A percentile compares a stretch with the other conserved stretches of the same genome.
These are phyloP conservation scores for Aphaenogaster rudis DNA, from an alignment of 1,140 invertebrate genomes.

Conservation along the genomic window DNA sequence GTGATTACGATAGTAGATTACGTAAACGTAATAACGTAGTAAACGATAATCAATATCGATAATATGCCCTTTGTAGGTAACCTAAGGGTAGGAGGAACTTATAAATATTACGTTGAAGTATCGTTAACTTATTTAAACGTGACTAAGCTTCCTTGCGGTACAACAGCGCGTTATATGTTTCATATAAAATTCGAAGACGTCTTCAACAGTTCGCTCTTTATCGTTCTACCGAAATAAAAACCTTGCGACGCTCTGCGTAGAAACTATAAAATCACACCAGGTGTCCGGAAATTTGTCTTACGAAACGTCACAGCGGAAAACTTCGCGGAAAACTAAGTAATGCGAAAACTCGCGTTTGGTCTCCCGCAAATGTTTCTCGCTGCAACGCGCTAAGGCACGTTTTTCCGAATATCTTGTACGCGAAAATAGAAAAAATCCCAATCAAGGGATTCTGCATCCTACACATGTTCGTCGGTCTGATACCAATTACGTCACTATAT, in stretches of 20 bases:
- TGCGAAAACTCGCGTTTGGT: neutral
- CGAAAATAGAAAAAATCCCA: slow-evolving; percentile 11
- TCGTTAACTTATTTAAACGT: slow-evolving; percentile 67
- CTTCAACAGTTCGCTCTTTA: slow-evolving; percentile 64
- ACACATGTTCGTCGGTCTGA: neutral
- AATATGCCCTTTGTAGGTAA: slow-evolving; percentile 72
- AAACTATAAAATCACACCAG: neutral
- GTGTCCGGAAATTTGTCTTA: neutral
- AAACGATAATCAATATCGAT: slow-evolving; percentile 69
- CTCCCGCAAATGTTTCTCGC: neutral
- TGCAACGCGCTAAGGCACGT: neutral
- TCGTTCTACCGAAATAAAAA: slow-evolving; percentile 38
- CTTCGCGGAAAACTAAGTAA: neutral
- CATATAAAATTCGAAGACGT: slow-evolving; percentile 74
- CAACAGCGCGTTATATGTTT: slow-evolving; percentile 47
- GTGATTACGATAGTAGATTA: slow-evolving; percentile 56
- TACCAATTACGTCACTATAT: slow-evolving; percentile 18
- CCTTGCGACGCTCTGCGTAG: neutral
- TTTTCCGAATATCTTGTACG: neutral
- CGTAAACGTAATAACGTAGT: slow-evolving; percentile 65
- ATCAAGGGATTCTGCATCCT: slow-evolving; percentile 19
- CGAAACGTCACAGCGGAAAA: neutral
- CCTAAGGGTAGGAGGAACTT: slow-evolving; percentile 72
- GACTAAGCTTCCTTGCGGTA: slow-evolving; percentile 70
- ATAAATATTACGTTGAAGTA: slow-evolving; percentile 57